Evolutionary conservation across 2,797 vertebrate species (phyloP).

Genomic region (Neopelma chrysocephalum): DNA sequence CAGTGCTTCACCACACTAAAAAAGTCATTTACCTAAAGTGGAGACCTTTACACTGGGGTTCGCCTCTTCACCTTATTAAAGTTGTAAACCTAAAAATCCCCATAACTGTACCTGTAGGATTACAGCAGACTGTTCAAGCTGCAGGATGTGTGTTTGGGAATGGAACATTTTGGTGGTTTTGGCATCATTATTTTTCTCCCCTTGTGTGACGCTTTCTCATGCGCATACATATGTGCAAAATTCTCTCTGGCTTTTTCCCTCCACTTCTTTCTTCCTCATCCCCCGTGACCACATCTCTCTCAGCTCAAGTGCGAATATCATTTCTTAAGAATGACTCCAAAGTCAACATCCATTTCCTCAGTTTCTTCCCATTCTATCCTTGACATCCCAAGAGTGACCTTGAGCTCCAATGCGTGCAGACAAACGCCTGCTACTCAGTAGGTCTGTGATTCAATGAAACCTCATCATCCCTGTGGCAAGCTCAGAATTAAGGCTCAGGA

Average conservation of each 20-base stretch:
- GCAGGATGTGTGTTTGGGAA: not conserved
- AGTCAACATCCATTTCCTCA: not conserved
- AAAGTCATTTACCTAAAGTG: not conserved
- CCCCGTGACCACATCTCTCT: not conserved
- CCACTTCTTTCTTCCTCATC: not conserved
- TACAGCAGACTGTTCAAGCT: not conserved
- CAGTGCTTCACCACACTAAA: not conserved
- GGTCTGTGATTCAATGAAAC: not conserved
- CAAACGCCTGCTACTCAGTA: not conserved
- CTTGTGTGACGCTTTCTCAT: not conserved
- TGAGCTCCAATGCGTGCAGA: not conserved
- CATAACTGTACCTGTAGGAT: not conserved
- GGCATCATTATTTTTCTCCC: not conserved
- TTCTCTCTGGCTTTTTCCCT: not conserved
- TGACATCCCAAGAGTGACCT: not conserved
- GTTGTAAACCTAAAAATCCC: not conserved
- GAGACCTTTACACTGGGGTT: not conserved
- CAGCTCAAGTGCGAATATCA: not conserved
- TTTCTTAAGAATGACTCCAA: not conserved
- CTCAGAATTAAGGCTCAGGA: not conserved
- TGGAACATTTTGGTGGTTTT: not conserved
- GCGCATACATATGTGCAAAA: not conserved
- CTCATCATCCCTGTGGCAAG: not conserved
- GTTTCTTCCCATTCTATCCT: not conserved
- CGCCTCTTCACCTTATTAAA: not conserved